Evolutionary conservation across 1,140 invertebrate genomes (phyloP).

Genomic region (Zaprionus nigranus): DNA sequence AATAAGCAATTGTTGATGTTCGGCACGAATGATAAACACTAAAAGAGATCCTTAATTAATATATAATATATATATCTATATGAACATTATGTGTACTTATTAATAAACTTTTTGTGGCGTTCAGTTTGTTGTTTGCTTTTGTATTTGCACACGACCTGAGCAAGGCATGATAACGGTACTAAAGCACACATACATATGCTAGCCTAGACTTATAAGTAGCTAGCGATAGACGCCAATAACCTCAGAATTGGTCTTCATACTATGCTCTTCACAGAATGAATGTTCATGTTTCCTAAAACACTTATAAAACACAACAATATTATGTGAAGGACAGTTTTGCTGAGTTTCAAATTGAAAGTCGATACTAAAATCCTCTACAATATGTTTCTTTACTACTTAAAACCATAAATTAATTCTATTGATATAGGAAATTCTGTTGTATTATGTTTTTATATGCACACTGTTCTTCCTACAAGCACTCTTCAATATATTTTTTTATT

Average conservation of each 20-base stretch:
- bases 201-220: slow-evolving; percentile 49
- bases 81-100: slow-evolving; percentile 26
- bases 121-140: slow-evolving; percentile 46
- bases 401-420: background rate
- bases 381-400: no score
- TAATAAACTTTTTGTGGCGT: slow-evolving; percentile 30
- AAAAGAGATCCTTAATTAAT: slow-evolving; percentile 25
- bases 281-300: slow-evolving; percentile 3
- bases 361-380: no score
- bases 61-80: slow-evolving; percentile 20
- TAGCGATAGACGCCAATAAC: slow-evolving; percentile 69
- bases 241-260: slow-evolving; percentile 78
- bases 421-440: background rate
- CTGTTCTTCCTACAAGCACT: background rate
- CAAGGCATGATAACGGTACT: slow-evolving; percentile 68
- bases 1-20: slow-evolving; percentile 82
- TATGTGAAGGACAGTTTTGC: slow-evolving; percentile 15
- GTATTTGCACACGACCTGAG: slow-evolving; percentile 44
- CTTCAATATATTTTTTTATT: background rate
- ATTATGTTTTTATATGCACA: background rate
- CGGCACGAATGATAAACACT: slow-evolving; percentile 70
- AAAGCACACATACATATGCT: slow-evolving; percentile 32
- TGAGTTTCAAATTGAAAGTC: background rate
- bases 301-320: background rate
- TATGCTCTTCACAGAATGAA: slow-evolving; percentile 16